Conservation (phyloP, 1,140 invertebrate species). For the Calephelis nemesis region DNA sequence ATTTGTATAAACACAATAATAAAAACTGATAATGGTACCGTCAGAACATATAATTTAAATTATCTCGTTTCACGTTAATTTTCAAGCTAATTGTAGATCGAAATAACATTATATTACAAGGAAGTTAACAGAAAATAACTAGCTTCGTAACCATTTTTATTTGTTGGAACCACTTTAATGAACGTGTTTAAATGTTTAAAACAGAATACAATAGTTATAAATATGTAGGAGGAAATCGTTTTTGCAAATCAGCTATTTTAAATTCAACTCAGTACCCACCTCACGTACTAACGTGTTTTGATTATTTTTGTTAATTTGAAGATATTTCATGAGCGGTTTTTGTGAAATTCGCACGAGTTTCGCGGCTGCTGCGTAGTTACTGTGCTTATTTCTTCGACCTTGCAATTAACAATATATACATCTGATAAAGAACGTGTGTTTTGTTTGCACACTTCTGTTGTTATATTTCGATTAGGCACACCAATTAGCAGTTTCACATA, state of each 20-base stretch:
- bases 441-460: slow-evolving; percentile 33
- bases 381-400: slow-evolving; percentile 33
- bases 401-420: slow-evolving; percentile 25
- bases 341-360: background rate
- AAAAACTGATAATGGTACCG: slow-evolving; percentile 39
- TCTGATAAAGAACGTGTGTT: slow-evolving; percentile 32
- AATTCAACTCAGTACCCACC: no score
- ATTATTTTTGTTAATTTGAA: no score
- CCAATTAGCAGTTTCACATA: slow-evolving; percentile 31
- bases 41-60: slow-evolving; percentile 14
- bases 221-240: background rate
- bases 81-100: background rate
- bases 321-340: no score
- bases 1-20: slow-evolving; percentile 49
- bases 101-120: background rate
- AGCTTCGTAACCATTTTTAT: slow-evolving; percentile 7
- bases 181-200: slow-evolving; percentile 9
- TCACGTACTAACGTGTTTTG: no score
- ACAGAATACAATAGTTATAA: background rate
- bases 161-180: background rate
- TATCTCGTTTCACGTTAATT: background rate
- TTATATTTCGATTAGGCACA: slow-evolving; percentile 41
- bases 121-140: slow-evolving; percentile 1
- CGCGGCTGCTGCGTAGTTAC: background rate
- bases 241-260: slow-evolving; percentile 1